phyloP scores from a whole-genome alignment of 1,140 invertebrate genomes.

The Zophobas morio region DNA sequence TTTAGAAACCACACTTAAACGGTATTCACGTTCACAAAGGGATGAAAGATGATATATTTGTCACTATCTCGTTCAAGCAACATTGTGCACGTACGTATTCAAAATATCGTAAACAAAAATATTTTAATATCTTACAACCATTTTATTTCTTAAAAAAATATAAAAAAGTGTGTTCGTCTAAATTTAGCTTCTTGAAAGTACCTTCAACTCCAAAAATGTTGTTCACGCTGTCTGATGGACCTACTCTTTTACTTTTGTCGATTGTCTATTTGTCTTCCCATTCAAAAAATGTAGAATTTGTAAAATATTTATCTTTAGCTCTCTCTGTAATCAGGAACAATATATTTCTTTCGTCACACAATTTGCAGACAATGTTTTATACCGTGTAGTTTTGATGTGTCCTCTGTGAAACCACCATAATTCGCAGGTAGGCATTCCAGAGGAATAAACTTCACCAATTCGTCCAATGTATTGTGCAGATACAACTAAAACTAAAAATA shows the following conservation, averaged over 20 bases:
- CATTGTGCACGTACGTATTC: no score
- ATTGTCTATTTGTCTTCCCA: constrained; percentile 73
- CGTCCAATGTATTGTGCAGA: constrained; percentile 63
- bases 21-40: no score
- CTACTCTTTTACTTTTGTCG: constrained; percentile 74
- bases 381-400: constrained; percentile 58
- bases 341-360: neutral
- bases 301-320: constrained; percentile 57
- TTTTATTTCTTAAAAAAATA: no score
- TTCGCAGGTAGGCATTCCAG: constrained; percentile 70
- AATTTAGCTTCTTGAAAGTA: constrained; percentile 81
- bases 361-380: neutral
- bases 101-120: no score
- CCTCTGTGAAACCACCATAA: constrained; percentile 69
- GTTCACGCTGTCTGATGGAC: constrained; percentile 75
- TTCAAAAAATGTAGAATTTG: constrained; percentile 71
- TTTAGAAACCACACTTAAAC: no score
- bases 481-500: constrained; percentile 67
- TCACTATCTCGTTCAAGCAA: no score
- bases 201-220: constrained; percentile 80
- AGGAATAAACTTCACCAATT: constrained; percentile 60
- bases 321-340: constrained; percentile 53
- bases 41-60: no score
- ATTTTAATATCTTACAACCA: no score
- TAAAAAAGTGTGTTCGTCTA: constrained; percentile 70